phyloP scores from a whole-genome alignment of 2,113 vertebrate genomes.

The Toxotes jaculatrix region DNA sequence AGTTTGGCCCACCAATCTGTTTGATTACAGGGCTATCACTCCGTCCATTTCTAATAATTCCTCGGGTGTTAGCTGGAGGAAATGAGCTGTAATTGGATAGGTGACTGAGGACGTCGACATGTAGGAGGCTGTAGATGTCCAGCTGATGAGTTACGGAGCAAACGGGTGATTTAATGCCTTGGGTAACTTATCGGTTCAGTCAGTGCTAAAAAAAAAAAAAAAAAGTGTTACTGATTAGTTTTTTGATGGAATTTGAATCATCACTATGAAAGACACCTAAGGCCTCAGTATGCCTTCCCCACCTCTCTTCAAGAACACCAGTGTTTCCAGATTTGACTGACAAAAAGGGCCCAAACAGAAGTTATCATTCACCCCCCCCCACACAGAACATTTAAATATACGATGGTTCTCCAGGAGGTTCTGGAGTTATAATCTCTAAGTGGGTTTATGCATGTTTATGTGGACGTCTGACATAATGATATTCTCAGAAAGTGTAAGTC shows the following conservation, averaged over 20 bases:
- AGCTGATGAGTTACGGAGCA: neutral
- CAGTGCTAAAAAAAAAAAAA: neutral
- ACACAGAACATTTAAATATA: no score
- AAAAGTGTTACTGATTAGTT: neutral
- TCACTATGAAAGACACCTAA: neutral
- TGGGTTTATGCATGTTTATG: no score
- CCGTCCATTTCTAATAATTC: slow-evolving; percentile 31
- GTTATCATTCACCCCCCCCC: no score
- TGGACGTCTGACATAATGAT: no score
- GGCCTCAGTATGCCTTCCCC: neutral
- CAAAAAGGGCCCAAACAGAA: no score
- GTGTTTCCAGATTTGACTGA: no score
- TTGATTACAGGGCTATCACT: slow-evolving; percentile 49
- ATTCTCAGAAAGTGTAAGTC: no score
- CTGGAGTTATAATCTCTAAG: no score
- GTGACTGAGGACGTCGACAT: neutral
- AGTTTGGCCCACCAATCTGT: slow-evolving; percentile 38
- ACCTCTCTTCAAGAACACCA: no score
- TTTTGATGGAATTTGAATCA: neutral
- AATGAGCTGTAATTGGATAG: slow-evolving; percentile 33
- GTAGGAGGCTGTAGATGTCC: neutral
- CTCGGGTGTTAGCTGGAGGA: slow-evolving; percentile 22
- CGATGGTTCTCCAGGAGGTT: no score
- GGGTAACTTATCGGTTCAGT: no score
- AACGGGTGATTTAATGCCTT: neutral